Percentiles rank a stretch among this genome's conserved stretches.
Conservation (phyloP, 2,888 invertebrate genomes). For the Tenthredo notha region DNA sequence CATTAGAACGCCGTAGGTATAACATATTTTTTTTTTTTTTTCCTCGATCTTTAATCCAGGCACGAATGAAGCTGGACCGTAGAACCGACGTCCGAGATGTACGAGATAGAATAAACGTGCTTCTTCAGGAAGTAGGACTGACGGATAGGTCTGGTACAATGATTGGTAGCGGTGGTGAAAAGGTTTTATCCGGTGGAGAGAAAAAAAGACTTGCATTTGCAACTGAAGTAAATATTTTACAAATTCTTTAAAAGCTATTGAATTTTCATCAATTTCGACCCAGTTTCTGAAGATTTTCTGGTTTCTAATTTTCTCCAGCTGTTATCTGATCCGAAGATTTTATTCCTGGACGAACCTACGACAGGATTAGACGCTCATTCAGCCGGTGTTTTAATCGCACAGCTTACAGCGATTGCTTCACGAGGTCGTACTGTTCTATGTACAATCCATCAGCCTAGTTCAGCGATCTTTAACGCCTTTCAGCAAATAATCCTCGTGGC, state of each 20-base stretch:
- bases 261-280: neutral
- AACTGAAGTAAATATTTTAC: slow-evolving; percentile 84
- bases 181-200: slow-evolving; percentile 96
- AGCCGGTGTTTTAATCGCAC: slow-evolving; percentile 90
- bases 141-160: slow-evolving; percentile 85
- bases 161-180: slow-evolving; percentile 89
- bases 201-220: slow-evolving; percentile 95
- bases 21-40: slow-evolving; percentile 5
- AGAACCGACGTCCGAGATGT: slow-evolving; percentile 83
- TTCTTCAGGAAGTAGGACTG: slow-evolving; percentile 87
- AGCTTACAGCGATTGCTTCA: slow-evolving; percentile 85
- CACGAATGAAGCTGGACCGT: slow-evolving; percentile 89
- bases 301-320: slow-evolving; percentile 79
- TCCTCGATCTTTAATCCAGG: slow-evolving; percentile 80
- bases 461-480: slow-evolving; percentile 91
- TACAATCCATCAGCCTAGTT: slow-evolving; percentile 97
- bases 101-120: slow-evolving; percentile 84
- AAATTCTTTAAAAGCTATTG: neutral
- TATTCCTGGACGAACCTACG: slow-evolving; percentile 98
- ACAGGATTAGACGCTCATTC: slow-evolving; percentile 96
- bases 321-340: slow-evolving; percentile 92
- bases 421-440: slow-evolving; percentile 93
- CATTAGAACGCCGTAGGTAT: neutral
- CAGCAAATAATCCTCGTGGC: slow-evolving; percentile 89
- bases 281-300: neutral